phyloP scores from a whole-genome alignment of 2,113 vertebrate genomes.

The Psilopsiagon aymara region DNA sequence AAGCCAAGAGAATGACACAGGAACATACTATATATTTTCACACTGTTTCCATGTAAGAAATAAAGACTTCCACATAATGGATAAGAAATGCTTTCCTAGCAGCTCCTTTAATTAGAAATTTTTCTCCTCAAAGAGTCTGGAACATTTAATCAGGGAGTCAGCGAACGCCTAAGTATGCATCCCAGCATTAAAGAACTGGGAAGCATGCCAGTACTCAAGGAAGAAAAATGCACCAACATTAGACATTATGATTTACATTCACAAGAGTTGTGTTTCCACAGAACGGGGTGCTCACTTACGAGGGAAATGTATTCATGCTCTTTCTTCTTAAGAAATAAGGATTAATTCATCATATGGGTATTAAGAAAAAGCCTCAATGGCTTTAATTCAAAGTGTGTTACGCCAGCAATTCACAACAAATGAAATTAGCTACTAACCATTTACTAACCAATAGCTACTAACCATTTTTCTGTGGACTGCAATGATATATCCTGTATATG shows the following conservation, averaged over 20 bases:
- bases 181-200: neutral
- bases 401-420: fast-evolving
- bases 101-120: neutral
- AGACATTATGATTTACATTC: neutral
- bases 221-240: neutral
- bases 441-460: constrained; percentile 68
- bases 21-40: neutral
- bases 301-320: neutral
- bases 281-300: neutral
- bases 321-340: neutral
- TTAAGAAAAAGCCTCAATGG: neutral
- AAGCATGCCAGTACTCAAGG: neutral
- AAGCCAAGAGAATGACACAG: neutral
- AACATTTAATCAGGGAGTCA: neutral
- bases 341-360: neutral
- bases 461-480: constrained; percentile 99
- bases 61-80: neutral
- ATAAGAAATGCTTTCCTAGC: neutral
- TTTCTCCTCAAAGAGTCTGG: neutral
- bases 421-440: constrained; percentile 82
- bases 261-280: neutral
- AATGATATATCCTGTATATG: constrained; percentile 95
- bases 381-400: neutral
- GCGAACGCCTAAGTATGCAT: neutral
- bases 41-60: neutral